Evolutionary conservation across 1,140 invertebrate genomes (phyloP), one percentile per base, ranked within the genome.

Genomic region (Drosophila teissieri): DNA sequence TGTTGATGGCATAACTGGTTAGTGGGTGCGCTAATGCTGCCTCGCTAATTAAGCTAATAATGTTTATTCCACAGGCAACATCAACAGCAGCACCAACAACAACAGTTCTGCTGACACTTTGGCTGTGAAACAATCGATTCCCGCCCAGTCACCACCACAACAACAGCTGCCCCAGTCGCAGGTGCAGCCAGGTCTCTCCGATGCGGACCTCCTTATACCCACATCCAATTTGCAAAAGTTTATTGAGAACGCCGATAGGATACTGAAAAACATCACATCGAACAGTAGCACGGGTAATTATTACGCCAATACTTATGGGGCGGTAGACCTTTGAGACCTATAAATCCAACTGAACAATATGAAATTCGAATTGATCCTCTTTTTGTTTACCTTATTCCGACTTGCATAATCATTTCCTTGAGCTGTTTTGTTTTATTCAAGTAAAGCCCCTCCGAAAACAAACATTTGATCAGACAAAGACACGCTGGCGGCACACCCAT

Each of bases 201-300:
- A 91, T 48, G 67, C 75, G 6, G 90, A 91, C 51, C 73, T 85
- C 65, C 85, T 91, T 42, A 86, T 91, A 80, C 91, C 91, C 15
- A 91, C 91, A 52, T 91, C 91, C 44, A 92, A 92, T 91, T 85
- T 92, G 57, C 91, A 92, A 81, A 91, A 91, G 52, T 91, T 92
- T 48, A 92, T 92, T 22, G 88, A 91, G 76, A 92, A 91, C 57
- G 91, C 91, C 45, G 91, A 92, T 88, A 92, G 91, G 84, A 92
- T 92, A 76, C 57, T 92, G 24, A 92, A 91, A 60, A 92, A 91
- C 72, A 91, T 92, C 57, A 90, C 88, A 17, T 46, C 73, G 4
- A 88, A 69, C 44, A 91, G 75, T 57, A 82, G 75, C 56, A 90
- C 74, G 34, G 45, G 83, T 88, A 34, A 31, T 12, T 51, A 34